A percentile compares a stretch with the other conserved stretches of the same genome.
These are phyloP conservation scores for Eleutherodactylus coqui DNA, from an alignment of 2,797 vertebrate genomes.

Conservation along the genomic window DNA sequence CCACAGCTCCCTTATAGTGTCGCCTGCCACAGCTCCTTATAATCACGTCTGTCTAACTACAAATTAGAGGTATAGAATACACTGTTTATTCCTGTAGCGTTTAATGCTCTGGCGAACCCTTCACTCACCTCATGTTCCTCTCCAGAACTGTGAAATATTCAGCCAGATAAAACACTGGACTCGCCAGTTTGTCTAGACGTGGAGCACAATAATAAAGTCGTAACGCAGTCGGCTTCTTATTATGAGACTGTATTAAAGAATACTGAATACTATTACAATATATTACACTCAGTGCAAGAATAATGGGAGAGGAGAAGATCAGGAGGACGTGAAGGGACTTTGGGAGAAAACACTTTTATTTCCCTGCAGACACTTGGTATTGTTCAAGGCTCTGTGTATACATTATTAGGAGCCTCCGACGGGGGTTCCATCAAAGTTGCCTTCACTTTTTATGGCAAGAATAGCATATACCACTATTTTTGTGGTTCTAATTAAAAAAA, in stretches of 20 bases:
- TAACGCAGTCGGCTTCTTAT: not conserved
- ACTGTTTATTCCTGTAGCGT: not conserved
- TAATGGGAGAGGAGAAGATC: not conserved
- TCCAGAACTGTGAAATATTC: conserved; percentile 2
- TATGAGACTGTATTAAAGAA: conserved; percentile 26
- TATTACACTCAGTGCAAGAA: not conserved
- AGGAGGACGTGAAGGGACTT: not conserved
- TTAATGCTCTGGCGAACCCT: conserved; percentile 7
- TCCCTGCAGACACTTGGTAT: too few species aligned
- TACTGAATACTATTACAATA: too few species aligned
- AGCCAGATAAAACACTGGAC: conserved; percentile 55
- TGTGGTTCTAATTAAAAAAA: not conserved
- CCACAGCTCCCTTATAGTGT: not conserved
- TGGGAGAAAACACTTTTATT: not conserved
- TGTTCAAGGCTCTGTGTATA: too few species aligned
- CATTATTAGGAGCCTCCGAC: too few species aligned
- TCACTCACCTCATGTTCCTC: conserved; percentile 35
- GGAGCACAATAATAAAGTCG: conserved; percentile 12
- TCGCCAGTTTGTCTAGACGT: conserved; percentile 59
- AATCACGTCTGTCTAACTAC: not conserved
- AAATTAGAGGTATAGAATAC: too few species aligned
- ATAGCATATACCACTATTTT: too few species aligned
- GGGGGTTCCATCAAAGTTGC: too few species aligned
- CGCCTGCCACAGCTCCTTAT: not conserved
- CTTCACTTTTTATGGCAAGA: too few species aligned